A percentile compares a stretch with the other conserved stretches of the same genome.
Conservation (phyloP, 2,888 invertebrate species). For the Empis stercorea region DNA sequence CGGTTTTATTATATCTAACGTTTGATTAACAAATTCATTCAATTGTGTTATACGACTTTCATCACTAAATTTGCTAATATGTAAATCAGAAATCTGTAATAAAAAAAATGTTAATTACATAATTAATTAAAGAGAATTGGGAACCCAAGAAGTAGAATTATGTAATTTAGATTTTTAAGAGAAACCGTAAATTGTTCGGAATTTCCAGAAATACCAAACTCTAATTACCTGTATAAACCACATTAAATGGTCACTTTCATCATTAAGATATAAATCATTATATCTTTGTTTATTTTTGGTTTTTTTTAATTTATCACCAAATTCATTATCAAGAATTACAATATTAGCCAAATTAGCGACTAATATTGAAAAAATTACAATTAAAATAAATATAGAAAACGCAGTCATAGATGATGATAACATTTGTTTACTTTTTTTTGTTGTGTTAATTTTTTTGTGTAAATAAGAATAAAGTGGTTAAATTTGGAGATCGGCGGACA, state of each 20-base stretch:
- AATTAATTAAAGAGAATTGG: no score
- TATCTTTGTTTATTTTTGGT: not conserved
- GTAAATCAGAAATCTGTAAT: constrained; percentile 71
- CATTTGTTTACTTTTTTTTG: not conserved
- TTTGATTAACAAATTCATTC: constrained; percentile 63
- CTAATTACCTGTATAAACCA: constrained; percentile 65
- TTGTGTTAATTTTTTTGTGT: no score
- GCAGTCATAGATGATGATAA: constrained; percentile 43
- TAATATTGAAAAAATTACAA: constrained; percentile 52
- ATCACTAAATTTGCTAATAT: constrained; percentile 75
- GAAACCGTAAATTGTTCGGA: no score
- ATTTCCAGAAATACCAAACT: no score
- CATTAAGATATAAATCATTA: constrained; percentile 12
- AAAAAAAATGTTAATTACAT: constrained; percentile 1
- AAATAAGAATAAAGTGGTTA: no score
- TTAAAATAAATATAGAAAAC: constrained; percentile 45
- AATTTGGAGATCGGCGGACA: no score
- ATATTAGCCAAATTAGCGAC: constrained; percentile 55
- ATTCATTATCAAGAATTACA: constrained; percentile 44
- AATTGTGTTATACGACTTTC: constrained; percentile 60
- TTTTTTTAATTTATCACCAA: constrained; percentile 33
- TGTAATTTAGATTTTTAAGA: no score
- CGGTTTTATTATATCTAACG: constrained; percentile 60
- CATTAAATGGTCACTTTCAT: constrained; percentile 46
- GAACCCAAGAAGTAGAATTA: no score